phyloP scores from a whole-genome alignment of 92 coral and sea anemone genomes.

The Parazoanthus swiftii region DNA sequence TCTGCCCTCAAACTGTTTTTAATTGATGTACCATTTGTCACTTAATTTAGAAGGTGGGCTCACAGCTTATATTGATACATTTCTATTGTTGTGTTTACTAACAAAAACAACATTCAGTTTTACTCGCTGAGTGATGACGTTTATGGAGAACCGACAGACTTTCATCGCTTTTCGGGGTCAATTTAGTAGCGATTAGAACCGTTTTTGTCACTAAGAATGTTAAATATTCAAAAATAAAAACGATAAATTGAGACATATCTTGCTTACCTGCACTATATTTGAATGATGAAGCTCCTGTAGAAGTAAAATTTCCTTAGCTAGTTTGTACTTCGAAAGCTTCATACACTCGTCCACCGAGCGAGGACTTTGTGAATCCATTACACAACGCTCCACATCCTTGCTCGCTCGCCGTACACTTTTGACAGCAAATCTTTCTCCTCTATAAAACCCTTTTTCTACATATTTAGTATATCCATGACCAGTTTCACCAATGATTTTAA shows the following conservation, averaged over 20 bases:
- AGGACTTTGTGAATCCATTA: constrained; percentile 41
- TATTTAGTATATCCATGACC: constrained; percentile 89
- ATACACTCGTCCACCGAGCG: constrained; percentile 71
- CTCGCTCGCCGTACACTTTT: constrained; percentile 71
- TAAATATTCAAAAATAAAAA: neutral
- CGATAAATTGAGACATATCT: neutral
- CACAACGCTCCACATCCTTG: constrained; percentile 75
- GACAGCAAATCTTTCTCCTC: constrained; percentile 67
- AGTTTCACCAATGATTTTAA: constrained; percentile 52
- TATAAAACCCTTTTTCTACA: constrained; percentile 71
- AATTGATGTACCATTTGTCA: neutral
- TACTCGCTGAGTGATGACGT: constrained; percentile 3
- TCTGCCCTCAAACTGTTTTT: constrained; percentile 2
- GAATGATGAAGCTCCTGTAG: constrained; percentile 80
- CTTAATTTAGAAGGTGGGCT: constrained; percentile 16
- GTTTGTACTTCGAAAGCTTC: constrained; percentile 78
- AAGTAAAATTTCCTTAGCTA: constrained; percentile 85
- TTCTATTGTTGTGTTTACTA: neutral
- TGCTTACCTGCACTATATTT: constrained; percentile 81
- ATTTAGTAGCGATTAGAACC: neutral
- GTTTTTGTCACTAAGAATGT: neutral
- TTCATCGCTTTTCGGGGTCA: constrained; percentile 17
- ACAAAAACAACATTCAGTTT: neutral
- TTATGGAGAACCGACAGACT: neutral
- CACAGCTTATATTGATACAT: neutral